Conservation (phyloP, 2,113 vertebrate species). For the Burhinus bistriatus region DNA sequence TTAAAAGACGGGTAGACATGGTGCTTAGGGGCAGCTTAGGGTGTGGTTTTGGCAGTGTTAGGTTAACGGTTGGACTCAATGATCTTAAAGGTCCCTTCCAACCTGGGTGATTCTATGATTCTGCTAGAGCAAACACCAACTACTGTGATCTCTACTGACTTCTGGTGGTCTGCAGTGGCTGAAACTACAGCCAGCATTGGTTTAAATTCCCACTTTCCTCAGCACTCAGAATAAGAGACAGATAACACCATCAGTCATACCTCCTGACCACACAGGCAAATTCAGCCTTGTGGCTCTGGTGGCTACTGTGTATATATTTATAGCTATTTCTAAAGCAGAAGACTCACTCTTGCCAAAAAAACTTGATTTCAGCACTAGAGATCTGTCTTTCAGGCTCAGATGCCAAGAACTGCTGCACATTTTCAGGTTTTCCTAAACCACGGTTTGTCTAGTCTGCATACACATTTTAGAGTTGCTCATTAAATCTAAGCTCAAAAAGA, state of each 20-base stretch:
- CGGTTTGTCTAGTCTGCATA: background rate
- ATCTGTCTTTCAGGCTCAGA: background rate
- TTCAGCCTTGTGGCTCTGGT: background rate
- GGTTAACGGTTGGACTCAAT: too few relatives aligned
- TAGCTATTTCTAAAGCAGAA: background rate
- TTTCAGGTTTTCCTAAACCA: background rate
- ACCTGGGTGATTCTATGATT: too few relatives aligned
- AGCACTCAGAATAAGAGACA: background rate
- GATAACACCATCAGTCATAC: background rate
- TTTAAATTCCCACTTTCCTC: background rate
- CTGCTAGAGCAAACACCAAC: background rate
- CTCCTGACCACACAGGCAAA: background rate
- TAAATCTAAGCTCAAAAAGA: background rate
- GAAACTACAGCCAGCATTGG: background rate
- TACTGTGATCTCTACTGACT: background rate
- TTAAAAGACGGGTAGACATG: too few relatives aligned
- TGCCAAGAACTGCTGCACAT: background rate
- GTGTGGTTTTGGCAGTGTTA: too few relatives aligned
- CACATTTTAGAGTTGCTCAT: background rate
- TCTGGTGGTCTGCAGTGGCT: background rate
- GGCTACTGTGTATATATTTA: background rate
- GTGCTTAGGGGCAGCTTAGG: too few relatives aligned
- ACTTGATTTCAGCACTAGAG: background rate
- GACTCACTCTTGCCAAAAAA: background rate
- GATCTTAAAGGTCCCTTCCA: too few relatives aligned